phyloP scores from a whole-genome alignment of 2,797 vertebrate genomes.

The Toxotes lorentzi region DNA sequence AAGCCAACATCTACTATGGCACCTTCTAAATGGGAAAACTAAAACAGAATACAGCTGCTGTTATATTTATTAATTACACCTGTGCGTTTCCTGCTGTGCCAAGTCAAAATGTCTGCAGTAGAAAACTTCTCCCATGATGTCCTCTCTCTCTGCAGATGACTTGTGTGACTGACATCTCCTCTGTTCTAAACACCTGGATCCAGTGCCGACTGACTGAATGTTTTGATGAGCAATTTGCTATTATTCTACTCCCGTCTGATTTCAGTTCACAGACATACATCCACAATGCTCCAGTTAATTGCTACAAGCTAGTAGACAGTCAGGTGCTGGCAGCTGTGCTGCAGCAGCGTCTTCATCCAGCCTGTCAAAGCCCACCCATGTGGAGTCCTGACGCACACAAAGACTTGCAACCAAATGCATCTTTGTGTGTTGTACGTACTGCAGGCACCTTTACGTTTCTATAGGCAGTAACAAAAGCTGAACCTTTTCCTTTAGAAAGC shows the following conservation, averaged over 20 bases:
- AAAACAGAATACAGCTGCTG: not conserved
- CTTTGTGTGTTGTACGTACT: not conserved
- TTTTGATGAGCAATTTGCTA: constrained; percentile 45
- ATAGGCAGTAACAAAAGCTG: not conserved
- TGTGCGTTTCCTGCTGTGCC: not conserved
- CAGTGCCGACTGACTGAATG: constrained; percentile 11
- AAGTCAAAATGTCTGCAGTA: not conserved
- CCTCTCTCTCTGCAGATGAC: constrained; percentile 18
- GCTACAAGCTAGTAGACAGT: constrained; percentile 32
- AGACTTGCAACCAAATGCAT: not conserved
- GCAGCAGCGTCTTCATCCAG: constrained; percentile 11
- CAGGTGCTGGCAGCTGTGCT: constrained; percentile 24
- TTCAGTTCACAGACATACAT: constrained; percentile 39
- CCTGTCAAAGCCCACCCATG: not conserved
- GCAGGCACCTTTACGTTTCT: not conserved
- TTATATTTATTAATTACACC: constrained; percentile 7
- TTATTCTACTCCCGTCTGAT: constrained; percentile 44
- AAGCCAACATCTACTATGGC: not conserved
- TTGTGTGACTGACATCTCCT: constrained; percentile 3
- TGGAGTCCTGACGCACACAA: not conserved
- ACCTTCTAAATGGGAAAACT: not conserved
- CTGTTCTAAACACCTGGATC: constrained; percentile 22
- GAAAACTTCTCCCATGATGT: constrained; percentile 3
- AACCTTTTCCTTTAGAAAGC: not conserved
- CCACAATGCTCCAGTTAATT: constrained; percentile 51